These are phyloP conservation scores for Zaprionus taronus DNA, from an alignment of 1,140 invertebrate genomes.

Conservation along the genomic window DNA sequence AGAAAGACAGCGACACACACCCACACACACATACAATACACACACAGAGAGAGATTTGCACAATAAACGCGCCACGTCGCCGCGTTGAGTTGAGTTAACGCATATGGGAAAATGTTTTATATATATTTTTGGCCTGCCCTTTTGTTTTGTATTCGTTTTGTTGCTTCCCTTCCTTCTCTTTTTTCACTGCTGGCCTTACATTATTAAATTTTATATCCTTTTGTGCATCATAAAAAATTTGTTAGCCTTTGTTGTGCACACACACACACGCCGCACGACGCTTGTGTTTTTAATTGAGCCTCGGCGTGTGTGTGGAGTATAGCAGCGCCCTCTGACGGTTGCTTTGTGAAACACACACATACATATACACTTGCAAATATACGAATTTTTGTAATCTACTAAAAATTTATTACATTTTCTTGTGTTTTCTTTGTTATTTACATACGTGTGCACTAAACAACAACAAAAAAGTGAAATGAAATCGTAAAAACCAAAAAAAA, in stretches of 20 bases:
- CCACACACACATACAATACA: conserved; percentile 15
- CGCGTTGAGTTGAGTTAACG: conserved; percentile 68
- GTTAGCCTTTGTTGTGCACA: conserved; percentile 71
- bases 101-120: conserved; percentile 63
- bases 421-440: conserved; percentile 39
- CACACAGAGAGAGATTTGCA: conserved; percentile 39
- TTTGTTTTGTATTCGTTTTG: conserved; percentile 30
- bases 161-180: conserved; percentile 23
- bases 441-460: conserved; percentile 23
- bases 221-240: conserved; percentile 57
- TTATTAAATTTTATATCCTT: conserved; percentile 75
- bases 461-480: conserved; percentile 14
- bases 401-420: conserved; percentile 73
- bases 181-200: conserved; percentile 48
- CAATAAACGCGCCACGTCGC: conserved; percentile 49
- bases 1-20: conserved; percentile 26
- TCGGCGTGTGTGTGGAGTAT: not conserved
- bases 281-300: conserved; percentile 69
- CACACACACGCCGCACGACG: conserved; percentile 16
- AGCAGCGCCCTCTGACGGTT: conserved; percentile 31
- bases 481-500: conserved; percentile 1
- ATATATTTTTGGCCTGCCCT: conserved; percentile 45
- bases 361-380: not conserved
- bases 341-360: conserved; percentile 44
- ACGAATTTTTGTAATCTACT: conserved; percentile 62